A percentile compares a stretch with the other conserved stretches of the same genome.
Conservation (phyloP, 2,113 vertebrate genomes). For the Heterotilapia buettikoferi region DNA sequence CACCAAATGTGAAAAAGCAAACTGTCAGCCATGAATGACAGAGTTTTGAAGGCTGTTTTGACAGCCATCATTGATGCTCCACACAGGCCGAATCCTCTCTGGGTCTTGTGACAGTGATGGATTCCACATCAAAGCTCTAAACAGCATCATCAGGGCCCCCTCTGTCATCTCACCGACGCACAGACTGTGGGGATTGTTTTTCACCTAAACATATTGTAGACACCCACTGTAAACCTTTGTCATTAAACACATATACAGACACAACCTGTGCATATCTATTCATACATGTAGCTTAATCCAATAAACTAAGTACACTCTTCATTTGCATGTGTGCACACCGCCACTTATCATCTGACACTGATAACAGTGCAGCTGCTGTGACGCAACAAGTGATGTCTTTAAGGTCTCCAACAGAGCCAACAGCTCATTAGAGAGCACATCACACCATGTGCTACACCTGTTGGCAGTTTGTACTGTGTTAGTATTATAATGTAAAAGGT, state of each 20-base stretch:
- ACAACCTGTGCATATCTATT: neutral
- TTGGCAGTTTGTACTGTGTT: conserved; percentile 9
- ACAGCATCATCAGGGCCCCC: neutral
- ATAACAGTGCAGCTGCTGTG: neutral
- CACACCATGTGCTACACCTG: neutral
- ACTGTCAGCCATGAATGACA: neutral
- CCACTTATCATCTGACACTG: neutral
- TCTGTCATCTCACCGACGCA: neutral
- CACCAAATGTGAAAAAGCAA: neutral
- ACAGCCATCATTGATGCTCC: neutral
- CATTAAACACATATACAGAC: neutral
- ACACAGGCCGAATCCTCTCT: neutral
- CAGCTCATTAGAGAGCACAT: neutral
- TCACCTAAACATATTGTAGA: neutral
- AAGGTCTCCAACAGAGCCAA: neutral
- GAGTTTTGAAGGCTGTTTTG: neutral
- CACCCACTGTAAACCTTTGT: neutral
- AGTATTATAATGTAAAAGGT: neutral
- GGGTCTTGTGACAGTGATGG: neutral
- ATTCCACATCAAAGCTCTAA: neutral
- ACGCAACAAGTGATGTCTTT: neutral
- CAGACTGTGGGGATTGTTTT: neutral
- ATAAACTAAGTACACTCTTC: neutral
- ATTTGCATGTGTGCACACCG: neutral
- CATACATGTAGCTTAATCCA: neutral